phyloP scores from a whole-genome alignment of 2,888 invertebrate genomes.

The Mythimna impura region DNA sequence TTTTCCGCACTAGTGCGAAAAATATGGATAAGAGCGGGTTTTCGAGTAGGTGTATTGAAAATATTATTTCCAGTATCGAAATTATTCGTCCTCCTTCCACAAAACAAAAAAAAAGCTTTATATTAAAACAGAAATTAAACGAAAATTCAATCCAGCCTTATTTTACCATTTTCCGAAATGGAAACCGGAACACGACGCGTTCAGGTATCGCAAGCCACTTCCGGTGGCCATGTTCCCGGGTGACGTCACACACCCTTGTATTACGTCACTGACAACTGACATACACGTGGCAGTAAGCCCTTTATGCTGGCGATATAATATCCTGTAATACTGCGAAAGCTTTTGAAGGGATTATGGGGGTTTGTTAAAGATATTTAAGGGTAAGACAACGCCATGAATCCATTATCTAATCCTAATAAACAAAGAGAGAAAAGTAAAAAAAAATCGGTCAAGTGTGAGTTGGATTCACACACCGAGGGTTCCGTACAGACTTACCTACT shows the following conservation, averaged over 20 bases:
- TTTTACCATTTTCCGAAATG: slow-evolving; percentile 31
- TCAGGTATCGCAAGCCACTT: slow-evolving; percentile 53
- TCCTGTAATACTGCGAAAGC: slow-evolving; percentile 19
- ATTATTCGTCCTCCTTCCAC: too few species aligned
- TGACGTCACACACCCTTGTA: slow-evolving; percentile 49
- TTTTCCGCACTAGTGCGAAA: too few species aligned
- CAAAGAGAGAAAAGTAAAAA: neutral
- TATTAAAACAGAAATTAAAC: slow-evolving; percentile 6
- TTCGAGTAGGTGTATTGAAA: too few species aligned
- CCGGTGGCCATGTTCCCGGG: slow-evolving; percentile 47
- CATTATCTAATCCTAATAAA: neutral
- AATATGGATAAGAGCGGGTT: too few species aligned
- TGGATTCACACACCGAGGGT: too few species aligned
- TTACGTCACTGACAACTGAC: slow-evolving; percentile 54
- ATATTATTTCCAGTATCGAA: too few species aligned
- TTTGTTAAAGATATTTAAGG: slow-evolving; percentile 6
- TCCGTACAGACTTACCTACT: too few species aligned
- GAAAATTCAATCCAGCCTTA: slow-evolving; percentile 3
- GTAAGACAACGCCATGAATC: neutral
- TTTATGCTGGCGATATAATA: slow-evolving; percentile 30
- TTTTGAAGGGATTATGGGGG: neutral
- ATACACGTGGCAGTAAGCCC: slow-evolving; percentile 49
- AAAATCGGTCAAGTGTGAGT: too few species aligned
- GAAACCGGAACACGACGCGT: slow-evolving; percentile 47
- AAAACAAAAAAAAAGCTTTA: neutral